Evolutionary conservation across 1,140 invertebrate species (phyloP).

Genomic region (Ostrea edulis): DNA sequence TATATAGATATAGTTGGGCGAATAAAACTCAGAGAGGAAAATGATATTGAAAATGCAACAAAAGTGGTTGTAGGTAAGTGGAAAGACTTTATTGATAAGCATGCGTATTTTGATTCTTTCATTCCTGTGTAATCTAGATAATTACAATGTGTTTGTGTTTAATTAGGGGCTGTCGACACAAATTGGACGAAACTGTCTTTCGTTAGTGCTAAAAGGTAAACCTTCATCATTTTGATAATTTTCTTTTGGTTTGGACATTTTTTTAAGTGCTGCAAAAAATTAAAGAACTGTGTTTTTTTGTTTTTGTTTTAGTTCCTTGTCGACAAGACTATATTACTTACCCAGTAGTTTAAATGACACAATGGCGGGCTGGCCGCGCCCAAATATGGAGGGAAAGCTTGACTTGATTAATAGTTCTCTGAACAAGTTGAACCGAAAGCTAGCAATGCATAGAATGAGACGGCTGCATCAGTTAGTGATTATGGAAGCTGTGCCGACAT

Average conservation of each 20-base stretch:
- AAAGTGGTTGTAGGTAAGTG: not conserved
- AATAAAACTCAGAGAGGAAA: slow-evolving; percentile 11
- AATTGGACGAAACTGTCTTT: not conserved
- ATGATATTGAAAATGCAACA: not conserved
- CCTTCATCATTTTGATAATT: not conserved
- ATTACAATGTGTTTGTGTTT: not conserved
- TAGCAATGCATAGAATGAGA: not conserved
- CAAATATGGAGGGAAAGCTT: not conserved
- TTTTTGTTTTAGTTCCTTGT: not conserved
- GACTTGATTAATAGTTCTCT: slow-evolving; percentile 1
- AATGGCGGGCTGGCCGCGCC: not conserved
- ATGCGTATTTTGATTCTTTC: not conserved
- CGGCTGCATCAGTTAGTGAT: not conserved
- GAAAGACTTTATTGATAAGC: not conserved
- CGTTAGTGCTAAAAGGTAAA: not conserved
- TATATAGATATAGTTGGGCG: not conserved
- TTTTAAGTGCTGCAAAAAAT: not conserved
- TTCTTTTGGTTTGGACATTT: not conserved
- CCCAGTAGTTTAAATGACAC: not conserved
- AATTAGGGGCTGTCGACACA: not conserved
- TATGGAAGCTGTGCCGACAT: not conserved
- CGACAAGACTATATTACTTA: not conserved
- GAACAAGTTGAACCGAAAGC: not conserved
- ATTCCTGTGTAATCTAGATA: not conserved
- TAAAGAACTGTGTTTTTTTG: not conserved